Evolutionary conservation across 2,888 invertebrate genomes (phyloP), one percentile per base, ranked within the genome.

Genomic region (Atherix ibis): DNA sequence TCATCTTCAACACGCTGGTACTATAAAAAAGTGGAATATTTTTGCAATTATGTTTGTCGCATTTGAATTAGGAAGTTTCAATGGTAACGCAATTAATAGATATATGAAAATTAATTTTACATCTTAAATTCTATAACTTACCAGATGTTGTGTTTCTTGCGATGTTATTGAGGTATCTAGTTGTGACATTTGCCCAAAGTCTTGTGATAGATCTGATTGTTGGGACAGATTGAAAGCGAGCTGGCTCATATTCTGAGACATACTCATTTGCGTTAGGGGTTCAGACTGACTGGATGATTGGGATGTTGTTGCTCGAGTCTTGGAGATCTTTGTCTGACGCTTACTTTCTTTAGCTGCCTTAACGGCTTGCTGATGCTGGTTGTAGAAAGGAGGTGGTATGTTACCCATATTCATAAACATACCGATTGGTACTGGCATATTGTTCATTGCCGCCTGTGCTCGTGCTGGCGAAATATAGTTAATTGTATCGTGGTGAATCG

Each of bases 101-200:
- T n/a, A n/a, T n/a, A n/a, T n/a, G n/a, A n/a, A n/a, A n/a, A n/a
- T n/a, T n/a, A n/a, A n/a, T n/a, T n/a, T n/a, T n/a, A n/a, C n/a
- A n/a, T n/a, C n/a, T n/a, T n/a, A n/a, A n/a, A n/a, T n/a, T n/a
- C n/a, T n/a, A n/a, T n/a, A 25, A 37, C 67, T 27, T 26, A 68
- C 82, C 63, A 83, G 82, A 64, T 82, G 84, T 45, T 78, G 78
- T 29, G 83, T 83, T 62, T 88, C 92, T 66, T 94, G 94, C 32
- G 92, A 94, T 50, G 94, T 67, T 51, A 94, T 71, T 36, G 87
- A 89, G n/a, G n/a, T n/a, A 59, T 94, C 94, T 67, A 89, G 85
- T 66, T 94, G 92, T 33, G 91, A 91, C 38, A 58, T 59, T 40
- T 56, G 55, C 3, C 57, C 58, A 46, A 54, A 62, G 43, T 62